Percentiles rank a stretch among this genome's conserved stretches.
phyloP scores from a whole-genome alignment of 2,888 invertebrate species.

The Chrysodeixis includens region DNA sequence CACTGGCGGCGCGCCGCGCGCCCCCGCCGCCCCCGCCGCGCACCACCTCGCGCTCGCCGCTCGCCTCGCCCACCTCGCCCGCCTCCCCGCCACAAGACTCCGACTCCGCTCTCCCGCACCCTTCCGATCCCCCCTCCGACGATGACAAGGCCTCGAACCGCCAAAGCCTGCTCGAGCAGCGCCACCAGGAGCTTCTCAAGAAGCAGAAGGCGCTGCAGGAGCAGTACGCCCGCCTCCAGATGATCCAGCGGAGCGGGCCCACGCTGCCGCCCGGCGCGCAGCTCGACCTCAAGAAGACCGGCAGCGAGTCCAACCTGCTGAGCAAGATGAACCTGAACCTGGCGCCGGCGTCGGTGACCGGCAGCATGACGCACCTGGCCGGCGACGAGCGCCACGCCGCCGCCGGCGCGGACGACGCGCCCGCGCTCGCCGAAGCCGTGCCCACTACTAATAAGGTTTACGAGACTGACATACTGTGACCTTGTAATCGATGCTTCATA shows the following conservation, averaged over 20 bases:
- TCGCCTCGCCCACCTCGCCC: slow-evolving; percentile 95
- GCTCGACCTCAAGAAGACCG: slow-evolving; percentile 94
- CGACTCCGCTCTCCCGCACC: slow-evolving; percentile 54
- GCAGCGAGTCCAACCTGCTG: slow-evolving; percentile 95
- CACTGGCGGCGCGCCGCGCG: slow-evolving; percentile 92
- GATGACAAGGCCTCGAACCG: slow-evolving; percentile 79
- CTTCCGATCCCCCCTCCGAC: slow-evolving; percentile 78
- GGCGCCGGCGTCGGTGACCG: slow-evolving; percentile 80
- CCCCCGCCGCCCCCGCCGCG: slow-evolving; percentile 97
- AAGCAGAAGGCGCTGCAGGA: slow-evolving; percentile 97
- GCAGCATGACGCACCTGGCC: slow-evolving; percentile 82
- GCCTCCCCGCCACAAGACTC: slow-evolving; percentile 89
- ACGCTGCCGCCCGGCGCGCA: slow-evolving; percentile 90
- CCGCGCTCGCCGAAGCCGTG: slow-evolving; percentile 64
- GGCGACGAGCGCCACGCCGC: slow-evolving; percentile 58
- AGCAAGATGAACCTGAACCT: slow-evolving; percentile 94
- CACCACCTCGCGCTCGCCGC: slow-evolving; percentile 95
- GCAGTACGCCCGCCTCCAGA: slow-evolving; percentile 96
- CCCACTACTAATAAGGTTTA: slow-evolving; percentile 94
- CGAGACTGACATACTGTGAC: slow-evolving; percentile 98
- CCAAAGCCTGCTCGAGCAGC: slow-evolving; percentile 94
- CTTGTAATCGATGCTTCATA: slow-evolving; percentile 70
- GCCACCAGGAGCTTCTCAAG: slow-evolving; percentile 96
- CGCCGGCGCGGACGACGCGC: slow-evolving; percentile 45
- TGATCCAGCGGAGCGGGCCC: slow-evolving; percentile 94